A percentile compares a stretch with the other conserved stretches of the same genome.
phyloP scores from a whole-genome alignment of 2,797 vertebrate genomes.

The Sarcoramphus papa region DNA sequence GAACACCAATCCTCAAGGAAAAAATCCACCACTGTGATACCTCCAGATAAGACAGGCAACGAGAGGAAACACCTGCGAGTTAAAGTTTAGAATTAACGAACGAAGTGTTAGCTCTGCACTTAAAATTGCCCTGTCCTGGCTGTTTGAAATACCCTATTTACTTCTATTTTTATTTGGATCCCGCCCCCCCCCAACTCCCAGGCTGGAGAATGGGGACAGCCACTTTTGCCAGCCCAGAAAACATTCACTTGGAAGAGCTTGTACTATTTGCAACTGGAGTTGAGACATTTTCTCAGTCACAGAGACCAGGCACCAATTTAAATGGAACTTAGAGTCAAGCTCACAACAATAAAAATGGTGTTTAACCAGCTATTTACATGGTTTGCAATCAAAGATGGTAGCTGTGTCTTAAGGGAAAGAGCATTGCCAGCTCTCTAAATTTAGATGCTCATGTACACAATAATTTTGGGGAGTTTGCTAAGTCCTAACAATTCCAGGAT shows the following conservation, averaged over 20 bases:
- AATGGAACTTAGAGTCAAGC: background rate
- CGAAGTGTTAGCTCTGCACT: background rate
- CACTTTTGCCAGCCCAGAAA: background rate
- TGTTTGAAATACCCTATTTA: background rate
- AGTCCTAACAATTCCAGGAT: background rate
- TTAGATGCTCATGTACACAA: background rate
- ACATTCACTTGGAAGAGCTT: background rate
- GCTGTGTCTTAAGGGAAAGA: background rate
- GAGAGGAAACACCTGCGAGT: background rate
- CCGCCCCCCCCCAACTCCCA: background rate
- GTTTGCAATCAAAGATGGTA: background rate
- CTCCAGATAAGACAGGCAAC: background rate
- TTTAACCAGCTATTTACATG: background rate
- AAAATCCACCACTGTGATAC: background rate
- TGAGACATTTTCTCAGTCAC: background rate
- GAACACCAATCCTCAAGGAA: background rate
- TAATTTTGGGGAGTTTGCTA: background rate
- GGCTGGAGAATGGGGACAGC: background rate
- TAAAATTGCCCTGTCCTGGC: background rate
- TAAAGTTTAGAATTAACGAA: background rate
- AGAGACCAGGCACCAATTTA: background rate
- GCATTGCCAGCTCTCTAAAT: background rate
- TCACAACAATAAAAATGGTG: background rate
- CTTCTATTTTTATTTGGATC: background rate
- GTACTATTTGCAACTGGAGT: background rate